These are phyloP conservation scores for Cantharis lateralis DNA, from an alignment of 2,888 invertebrate species.

Conservation along the genomic window DNA sequence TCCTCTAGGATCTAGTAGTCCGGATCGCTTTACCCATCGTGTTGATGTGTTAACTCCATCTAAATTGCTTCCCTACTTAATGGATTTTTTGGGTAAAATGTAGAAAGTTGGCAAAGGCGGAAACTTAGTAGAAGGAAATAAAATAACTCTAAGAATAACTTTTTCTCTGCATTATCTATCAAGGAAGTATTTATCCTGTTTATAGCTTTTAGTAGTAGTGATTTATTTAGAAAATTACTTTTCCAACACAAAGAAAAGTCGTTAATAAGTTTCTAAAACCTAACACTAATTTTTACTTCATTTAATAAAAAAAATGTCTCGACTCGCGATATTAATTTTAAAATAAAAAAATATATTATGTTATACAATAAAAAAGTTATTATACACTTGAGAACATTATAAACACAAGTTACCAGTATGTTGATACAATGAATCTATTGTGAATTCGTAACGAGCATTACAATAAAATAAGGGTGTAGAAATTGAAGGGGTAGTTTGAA, in stretches of 20 bases:
- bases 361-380: neutral
- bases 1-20: constrained; percentile 35
- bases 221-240: constrained; percentile 6
- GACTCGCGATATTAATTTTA: neutral
- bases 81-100: constrained; percentile 49
- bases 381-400: constrained; percentile 17
- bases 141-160: constrained; percentile 38
- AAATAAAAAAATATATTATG: neutral
- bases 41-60: constrained; percentile 55
- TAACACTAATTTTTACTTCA: neutral
- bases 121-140: constrained; percentile 40
- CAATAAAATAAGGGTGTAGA: constrained; percentile 18
- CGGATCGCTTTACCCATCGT: constrained; percentile 44
- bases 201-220: constrained; percentile 12
- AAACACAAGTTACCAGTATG: constrained; percentile 20
- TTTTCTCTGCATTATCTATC: constrained; percentile 15
- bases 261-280: neutral
- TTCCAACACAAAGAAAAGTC: neutral
- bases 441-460: constrained; percentile 21
- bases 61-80: constrained; percentile 55
- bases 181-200: constrained; percentile 20
- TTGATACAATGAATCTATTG: constrained; percentile 24
- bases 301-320: neutral
- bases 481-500: constrained; percentile 26
- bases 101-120: constrained; percentile 33